Evolutionary conservation across 2,113 vertebrate species (phyloP).

Genomic region (Hyaena hyaena): DNA sequence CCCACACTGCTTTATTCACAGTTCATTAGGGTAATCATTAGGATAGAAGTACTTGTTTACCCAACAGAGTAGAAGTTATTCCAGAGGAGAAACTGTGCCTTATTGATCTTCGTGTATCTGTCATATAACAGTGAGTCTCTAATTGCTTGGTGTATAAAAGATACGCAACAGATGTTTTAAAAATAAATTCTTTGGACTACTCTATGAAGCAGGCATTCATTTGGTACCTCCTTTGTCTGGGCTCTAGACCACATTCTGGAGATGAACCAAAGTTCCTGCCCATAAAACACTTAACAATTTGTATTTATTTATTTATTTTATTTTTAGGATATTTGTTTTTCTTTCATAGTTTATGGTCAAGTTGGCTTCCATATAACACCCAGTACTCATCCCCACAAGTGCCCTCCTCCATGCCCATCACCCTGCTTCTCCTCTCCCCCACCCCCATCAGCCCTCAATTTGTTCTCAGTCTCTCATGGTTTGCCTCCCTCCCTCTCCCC

Average conservation of each 20-base stretch:
- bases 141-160: conserved; percentile 6
- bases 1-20: neutral
- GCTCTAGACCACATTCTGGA: neutral
- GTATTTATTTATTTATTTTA: too few species aligned
- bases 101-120: neutral
- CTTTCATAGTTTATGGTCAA: too few species aligned
- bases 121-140: neutral
- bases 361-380: too few species aligned
- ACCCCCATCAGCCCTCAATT: too few species aligned
- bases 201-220: neutral
- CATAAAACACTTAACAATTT: neutral
- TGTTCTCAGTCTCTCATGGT: too few species aligned
- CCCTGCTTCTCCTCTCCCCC: too few species aligned
- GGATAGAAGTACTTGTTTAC: neutral
- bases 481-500: too few species aligned
- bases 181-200: neutral
- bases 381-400: too few species aligned
- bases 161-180: neutral
- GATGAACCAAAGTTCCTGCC: neutral
- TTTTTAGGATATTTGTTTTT: too few species aligned
- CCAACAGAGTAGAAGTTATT: neutral
- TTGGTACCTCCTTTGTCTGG: neutral
- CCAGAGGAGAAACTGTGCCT: neutral
- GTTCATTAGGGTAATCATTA: neutral
- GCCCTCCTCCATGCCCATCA: too few species aligned